Conservation (phyloP, 1,140 invertebrate species). For the Eueides isabella region DNA sequence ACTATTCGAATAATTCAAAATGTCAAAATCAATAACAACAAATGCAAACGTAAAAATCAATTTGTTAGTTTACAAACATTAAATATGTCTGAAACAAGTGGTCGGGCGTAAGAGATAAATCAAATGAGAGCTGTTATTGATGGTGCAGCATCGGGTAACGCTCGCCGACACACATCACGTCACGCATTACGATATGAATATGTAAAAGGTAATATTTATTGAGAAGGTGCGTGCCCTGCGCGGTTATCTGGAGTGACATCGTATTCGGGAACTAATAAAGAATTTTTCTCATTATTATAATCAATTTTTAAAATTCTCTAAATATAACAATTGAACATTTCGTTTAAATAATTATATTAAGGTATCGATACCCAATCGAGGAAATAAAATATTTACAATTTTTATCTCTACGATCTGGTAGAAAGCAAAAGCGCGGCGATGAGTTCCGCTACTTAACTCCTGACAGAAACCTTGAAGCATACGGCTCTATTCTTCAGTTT, state of each 20-base stretch:
- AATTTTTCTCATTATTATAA: too few species aligned
- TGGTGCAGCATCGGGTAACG: slow-evolving; percentile 44
- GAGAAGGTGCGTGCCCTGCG: not conserved
- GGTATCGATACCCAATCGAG: too few species aligned
- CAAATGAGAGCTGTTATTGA: slow-evolving; percentile 44
- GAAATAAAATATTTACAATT: too few species aligned
- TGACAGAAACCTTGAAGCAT: too few species aligned
- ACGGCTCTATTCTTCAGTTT: too few species aligned
- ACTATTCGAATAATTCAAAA: not conserved
- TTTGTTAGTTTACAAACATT: not conserved
- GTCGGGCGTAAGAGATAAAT: slow-evolving; percentile 38
- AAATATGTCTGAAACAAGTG: not conserved
- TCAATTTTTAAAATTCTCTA: too few species aligned
- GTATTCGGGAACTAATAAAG: not conserved
- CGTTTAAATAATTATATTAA: too few species aligned
- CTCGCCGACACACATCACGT: slow-evolving; percentile 44
- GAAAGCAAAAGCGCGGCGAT: too few species aligned
- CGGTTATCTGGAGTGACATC: not conserved
- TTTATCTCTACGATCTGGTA: too few species aligned
- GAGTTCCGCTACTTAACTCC: too few species aligned
- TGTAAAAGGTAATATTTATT: slow-evolving; percentile 9
- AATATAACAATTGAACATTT: too few species aligned
- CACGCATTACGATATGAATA: slow-evolving; percentile 30
- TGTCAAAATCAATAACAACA: not conserved
- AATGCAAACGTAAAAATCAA: not conserved